Evolutionary conservation across 2,888 invertebrate species (phyloP).

Genomic region (Globia sparganii): DNA sequence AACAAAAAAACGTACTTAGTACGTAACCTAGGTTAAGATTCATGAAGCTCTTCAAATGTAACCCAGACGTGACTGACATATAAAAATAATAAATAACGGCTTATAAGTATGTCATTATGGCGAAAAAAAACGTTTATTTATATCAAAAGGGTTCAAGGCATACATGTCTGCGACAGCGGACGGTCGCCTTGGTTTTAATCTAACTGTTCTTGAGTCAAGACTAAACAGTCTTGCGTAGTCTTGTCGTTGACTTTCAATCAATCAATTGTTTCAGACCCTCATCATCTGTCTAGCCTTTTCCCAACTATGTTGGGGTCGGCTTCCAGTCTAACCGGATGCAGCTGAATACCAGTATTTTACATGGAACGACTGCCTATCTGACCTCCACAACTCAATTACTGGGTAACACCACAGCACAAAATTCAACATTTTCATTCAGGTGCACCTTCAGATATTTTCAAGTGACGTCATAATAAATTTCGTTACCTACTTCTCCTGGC

Average conservation of each 20-base stretch:
- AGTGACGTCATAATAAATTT: constrained; percentile 10
- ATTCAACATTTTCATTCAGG: background rate
- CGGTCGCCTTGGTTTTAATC: constrained; percentile 40
- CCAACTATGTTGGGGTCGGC: background rate
- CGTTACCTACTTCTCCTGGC: constrained; percentile 12
- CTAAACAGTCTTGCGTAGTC: background rate
- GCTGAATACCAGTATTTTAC: background rate
- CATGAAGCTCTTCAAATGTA: constrained; percentile 14
- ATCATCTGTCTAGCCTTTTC: background rate
- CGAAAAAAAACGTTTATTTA: constrained; percentile 16
- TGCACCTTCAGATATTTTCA: background rate
- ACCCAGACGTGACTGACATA: constrained; percentile 22
- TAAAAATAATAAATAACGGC: constrained; percentile 8
- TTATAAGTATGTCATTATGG: constrained; percentile 15
- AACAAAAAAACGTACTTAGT: constrained; percentile 3
- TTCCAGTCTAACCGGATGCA: background rate
- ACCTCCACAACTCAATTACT: background rate
- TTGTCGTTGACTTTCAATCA: constrained; percentile 5
- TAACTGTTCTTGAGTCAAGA: constrained; percentile 10
- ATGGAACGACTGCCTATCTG: background rate
- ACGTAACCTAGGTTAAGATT: background rate
- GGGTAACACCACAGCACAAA: background rate
- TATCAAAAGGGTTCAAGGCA: constrained; percentile 48
- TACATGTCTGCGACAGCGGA: constrained; percentile 25
- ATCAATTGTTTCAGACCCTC: background rate